Evolutionary conservation across 2,113 vertebrate genomes (phyloP), one percentile per base, ranked within the genome.

Genomic region (Micronycteris hirsuta): DNA sequence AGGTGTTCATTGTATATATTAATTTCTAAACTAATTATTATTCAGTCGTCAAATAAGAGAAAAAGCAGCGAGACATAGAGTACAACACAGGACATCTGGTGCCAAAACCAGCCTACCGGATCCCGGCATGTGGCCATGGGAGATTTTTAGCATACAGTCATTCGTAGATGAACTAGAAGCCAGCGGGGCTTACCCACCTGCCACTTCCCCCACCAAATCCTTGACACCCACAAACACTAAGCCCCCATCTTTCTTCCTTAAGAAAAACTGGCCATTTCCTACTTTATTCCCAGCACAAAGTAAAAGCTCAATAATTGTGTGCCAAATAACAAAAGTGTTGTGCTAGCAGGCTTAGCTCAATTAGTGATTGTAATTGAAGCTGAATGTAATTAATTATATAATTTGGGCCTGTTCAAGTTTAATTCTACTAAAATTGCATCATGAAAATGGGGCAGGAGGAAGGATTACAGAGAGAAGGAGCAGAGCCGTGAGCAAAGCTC

Each of bases 351-450:
- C 88, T 80, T 70, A 80, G 95, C 96, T 97, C 97, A 97, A 97
- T 97, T 96, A 96, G 88, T 88, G 94, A 97, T 82, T 95, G 77
- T 95, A 96, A 97, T 89, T 95, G 95, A 96, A 96, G 82, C 83
- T 97, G 94, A 97, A 94, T 96, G 84, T 97, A 97, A 97, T 96
- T 96, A 97, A 97, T 97, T 95, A 95, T 96, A 96, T 93, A 92
- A 97, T 97, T 97, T 91, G 14, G 82, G 49, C 85, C 96, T 90
- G 82, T 73, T 97, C 96, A 97, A 92, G 88, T 97, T 97, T 95
- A 97, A 97, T 97, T 97, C 88, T 85, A 45, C 93, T 94, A 92
- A 96, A 97, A 96, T 86, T 82, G 89, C 91, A 94, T 95, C 91
- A 63, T 65, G 96, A 52, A 96, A 92, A 82, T 11, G 8, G 58